phyloP scores from a whole-genome alignment of 1,140 invertebrate genomes.

The Caenorhabditis tropicalis region DNA sequence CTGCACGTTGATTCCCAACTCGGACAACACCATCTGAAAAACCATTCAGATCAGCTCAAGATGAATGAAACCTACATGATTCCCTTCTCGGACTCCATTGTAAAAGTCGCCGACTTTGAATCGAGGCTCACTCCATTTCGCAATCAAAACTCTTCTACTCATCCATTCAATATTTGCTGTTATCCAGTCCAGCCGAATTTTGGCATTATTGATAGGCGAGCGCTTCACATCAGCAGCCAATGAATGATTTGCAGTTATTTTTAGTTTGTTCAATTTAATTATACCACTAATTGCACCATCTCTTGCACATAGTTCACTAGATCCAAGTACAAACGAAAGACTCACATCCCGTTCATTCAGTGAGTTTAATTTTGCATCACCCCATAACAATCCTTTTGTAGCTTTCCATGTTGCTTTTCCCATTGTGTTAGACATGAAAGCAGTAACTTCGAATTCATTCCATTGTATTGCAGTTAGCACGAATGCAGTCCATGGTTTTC shows the following conservation, averaged over 20 bases:
- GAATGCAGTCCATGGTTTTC: constrained; percentile 53
- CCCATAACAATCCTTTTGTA: constrained; percentile 55
- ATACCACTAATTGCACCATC: constrained; percentile 69
- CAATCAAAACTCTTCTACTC: constrained; percentile 65
- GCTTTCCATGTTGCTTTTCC: constrained; percentile 63
- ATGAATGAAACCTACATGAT: not conserved
- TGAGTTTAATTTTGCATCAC: constrained; percentile 17
- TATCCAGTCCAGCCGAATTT: constrained; percentile 59
- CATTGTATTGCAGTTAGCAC: constrained; percentile 67
- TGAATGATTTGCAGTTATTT: constrained; percentile 56
- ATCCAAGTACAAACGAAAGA: constrained; percentile 56
- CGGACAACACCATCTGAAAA: not conserved
- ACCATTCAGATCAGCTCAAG: not conserved
- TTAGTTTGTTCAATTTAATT: constrained; percentile 57
- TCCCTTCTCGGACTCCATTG: constrained; percentile 15
- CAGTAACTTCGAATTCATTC: constrained; percentile 68
- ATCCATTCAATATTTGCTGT: constrained; percentile 68
- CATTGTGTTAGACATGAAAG: constrained; percentile 69
- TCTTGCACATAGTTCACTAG: constrained; percentile 59
- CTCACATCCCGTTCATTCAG: constrained; percentile 32
- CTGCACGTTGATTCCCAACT: constrained; percentile 54
- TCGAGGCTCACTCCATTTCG: constrained; percentile 56
- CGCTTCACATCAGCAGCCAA: constrained; percentile 54
- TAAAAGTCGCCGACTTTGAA: constrained; percentile 63
- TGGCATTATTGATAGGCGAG: constrained; percentile 61